A percentile compares a stretch with the other conserved stretches of the same genome.
Conservation (phyloP, 2,888 invertebrate genomes). For the Alloscopus bannaensis region DNA sequence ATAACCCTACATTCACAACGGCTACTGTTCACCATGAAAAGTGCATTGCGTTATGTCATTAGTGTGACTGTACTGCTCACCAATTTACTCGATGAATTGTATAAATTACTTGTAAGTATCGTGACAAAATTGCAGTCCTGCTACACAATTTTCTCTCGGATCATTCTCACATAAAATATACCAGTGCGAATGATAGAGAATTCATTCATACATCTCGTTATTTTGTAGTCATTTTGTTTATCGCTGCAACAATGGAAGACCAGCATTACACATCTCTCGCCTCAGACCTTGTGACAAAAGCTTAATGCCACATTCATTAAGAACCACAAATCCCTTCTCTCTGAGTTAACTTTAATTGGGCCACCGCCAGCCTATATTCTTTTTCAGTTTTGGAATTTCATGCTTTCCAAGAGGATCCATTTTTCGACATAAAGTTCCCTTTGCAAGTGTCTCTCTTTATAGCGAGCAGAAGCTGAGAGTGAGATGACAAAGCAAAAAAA, state of each 20-base stretch:
- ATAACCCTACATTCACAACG: too few relatives aligned
- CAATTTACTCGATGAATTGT: conserved; percentile 50
- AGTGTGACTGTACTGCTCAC: conserved; percentile 28
- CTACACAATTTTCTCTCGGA: conserved; percentile 18
- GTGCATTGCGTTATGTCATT: background rate
- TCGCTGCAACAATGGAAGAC: background rate
- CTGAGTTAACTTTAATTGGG: conserved; percentile 33
- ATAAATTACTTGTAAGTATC: conserved; percentile 46
- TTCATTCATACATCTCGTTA: conserved; percentile 32
- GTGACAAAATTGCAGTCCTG: conserved; percentile 50
- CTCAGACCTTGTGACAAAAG: conserved; percentile 41
- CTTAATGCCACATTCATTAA: conserved; percentile 16
- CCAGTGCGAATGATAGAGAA: too few relatives aligned
- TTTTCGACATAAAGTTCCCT: conserved; percentile 14
- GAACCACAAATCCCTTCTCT: conserved; percentile 37
- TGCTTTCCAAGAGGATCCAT: conserved; percentile 44
- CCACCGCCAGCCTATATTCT: conserved; percentile 12
- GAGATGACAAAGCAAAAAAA: conserved; percentile 45
- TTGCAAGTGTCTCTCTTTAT: background rate
- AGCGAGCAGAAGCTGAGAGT: background rate
- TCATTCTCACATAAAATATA: conserved; percentile 36
- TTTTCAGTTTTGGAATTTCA: conserved; percentile 34
- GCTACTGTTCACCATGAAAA: background rate
- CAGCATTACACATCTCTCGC: background rate
- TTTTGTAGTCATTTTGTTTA: background rate